These are phyloP conservation scores for Dyspetes luteomarginatus DNA, from an alignment of 2,888 invertebrate species.

Conservation along the genomic window DNA sequence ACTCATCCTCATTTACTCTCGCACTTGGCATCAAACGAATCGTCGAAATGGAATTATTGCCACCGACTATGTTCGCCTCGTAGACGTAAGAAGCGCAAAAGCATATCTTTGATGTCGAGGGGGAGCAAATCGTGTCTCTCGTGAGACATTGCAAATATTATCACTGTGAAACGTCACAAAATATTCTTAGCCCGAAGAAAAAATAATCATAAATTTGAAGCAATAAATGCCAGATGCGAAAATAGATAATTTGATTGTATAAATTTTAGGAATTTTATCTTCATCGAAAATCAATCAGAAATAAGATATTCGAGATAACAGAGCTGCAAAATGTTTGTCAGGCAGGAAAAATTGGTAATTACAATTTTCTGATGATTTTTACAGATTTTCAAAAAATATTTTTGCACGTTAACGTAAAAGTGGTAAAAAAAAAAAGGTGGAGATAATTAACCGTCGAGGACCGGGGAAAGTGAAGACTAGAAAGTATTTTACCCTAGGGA, in stretches of 20 bases:
- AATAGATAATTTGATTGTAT: too few species aligned
- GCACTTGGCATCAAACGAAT: conserved; percentile 64
- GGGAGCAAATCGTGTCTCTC: conserved; percentile 62
- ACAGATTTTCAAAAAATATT: too few species aligned
- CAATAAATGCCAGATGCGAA: too few species aligned
- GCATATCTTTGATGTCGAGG: conserved; percentile 73
- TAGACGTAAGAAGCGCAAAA: conserved; percentile 40
- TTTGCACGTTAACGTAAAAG: too few species aligned
- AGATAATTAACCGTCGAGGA: too few species aligned
- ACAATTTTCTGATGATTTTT: too few species aligned
- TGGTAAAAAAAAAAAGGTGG: too few species aligned
- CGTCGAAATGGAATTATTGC: conserved; percentile 62
- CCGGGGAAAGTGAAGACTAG: conserved; percentile 65
- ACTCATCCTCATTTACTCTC: conserved; percentile 54
- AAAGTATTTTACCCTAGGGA: conserved; percentile 79
- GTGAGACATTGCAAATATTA: conserved; percentile 24
- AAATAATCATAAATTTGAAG: not conserved
- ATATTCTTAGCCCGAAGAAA: not conserved
- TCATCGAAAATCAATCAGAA: too few species aligned
- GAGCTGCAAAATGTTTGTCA: too few species aligned
- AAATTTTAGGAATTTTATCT: too few species aligned
- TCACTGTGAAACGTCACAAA: not conserved
- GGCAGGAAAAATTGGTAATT: too few species aligned
- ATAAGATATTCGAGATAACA: too few species aligned
- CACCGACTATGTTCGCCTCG: conserved; percentile 5